Conservation (phyloP, 2,888 invertebrate genomes). For the Malthinus flaveolus region DNA sequence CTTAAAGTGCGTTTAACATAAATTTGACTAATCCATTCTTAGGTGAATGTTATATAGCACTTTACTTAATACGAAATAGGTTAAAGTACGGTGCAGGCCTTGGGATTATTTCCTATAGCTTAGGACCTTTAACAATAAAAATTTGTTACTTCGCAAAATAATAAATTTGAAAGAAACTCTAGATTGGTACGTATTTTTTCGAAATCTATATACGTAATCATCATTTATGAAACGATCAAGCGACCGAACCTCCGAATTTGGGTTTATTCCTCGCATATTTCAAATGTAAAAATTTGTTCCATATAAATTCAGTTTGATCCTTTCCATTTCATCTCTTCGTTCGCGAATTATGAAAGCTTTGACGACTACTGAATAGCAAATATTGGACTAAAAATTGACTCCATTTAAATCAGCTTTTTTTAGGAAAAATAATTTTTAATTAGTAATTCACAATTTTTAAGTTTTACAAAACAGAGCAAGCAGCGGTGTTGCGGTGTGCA, state of each 20-base stretch:
- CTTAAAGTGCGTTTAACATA: constrained; percentile 22
- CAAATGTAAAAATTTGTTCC: constrained; percentile 18
- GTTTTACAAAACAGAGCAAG: no score
- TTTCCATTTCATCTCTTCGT: constrained; percentile 14
- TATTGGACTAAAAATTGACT: constrained; percentile 3
- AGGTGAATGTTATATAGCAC: constrained; percentile 3
- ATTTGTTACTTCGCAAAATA: no score
- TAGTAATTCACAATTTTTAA: no score
- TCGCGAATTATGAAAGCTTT: constrained; percentile 12
- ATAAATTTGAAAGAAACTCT: neutral
- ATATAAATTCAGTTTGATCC: constrained; percentile 15
- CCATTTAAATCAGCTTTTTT: neutral
- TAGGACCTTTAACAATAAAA: neutral
- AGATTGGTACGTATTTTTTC: neutral
- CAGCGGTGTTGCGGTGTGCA: no score
- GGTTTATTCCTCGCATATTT: constrained; percentile 10
- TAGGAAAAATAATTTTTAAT: no score
- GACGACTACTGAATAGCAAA: constrained; percentile 15
- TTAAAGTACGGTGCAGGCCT: neutral
- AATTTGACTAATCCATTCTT: constrained; percentile 24
- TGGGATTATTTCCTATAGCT: neutral
- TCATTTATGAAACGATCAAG: constrained; percentile 17
- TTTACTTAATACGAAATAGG: constrained; percentile 1
- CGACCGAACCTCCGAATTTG: constrained; percentile 9
- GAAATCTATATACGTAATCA: constrained; percentile 16